A percentile compares a stretch with the other conserved stretches of the same genome.
These are phyloP conservation scores for Odontothrips loti DNA, from an alignment of 2,888 invertebrate genomes.

Conservation along the genomic window DNA sequence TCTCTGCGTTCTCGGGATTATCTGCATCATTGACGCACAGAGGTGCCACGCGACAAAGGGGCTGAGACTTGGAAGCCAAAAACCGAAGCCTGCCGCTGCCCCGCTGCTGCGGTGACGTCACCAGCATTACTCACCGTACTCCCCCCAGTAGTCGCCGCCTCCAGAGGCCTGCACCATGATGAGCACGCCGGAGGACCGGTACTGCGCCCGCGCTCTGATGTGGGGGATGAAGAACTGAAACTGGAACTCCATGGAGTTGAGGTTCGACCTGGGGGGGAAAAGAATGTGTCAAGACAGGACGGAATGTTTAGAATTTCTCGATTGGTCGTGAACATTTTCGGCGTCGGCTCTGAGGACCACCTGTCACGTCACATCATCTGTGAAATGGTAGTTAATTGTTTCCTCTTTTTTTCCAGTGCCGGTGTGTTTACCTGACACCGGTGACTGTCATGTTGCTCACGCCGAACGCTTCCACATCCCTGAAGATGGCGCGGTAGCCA, in stretches of 20 bases:
- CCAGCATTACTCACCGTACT: conserved; percentile 61
- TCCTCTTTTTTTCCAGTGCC: conserved; percentile 30
- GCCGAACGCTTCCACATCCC: conserved; percentile 73
- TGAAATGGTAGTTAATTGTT: no score
- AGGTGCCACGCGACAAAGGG: no score
- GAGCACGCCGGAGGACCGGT: conserved; percentile 74
- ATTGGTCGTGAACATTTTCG: no score
- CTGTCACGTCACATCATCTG: no score
- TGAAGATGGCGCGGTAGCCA: conserved; percentile 76
- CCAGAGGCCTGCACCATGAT: conserved; percentile 78
- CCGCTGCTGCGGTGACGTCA: no score
- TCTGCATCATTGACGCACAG: no score
- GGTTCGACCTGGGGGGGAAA: conserved; percentile 58
- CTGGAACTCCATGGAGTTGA: conserved; percentile 76
- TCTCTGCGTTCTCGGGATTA: no score
- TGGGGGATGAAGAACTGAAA: conserved; percentile 73
- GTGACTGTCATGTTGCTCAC: conserved; percentile 76
- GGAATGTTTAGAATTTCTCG: background rate
- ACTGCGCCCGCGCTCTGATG: conserved; percentile 72
- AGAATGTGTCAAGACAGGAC: background rate
- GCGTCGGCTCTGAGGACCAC: no score
- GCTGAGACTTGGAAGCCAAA: no score
- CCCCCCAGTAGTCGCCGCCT: conserved; percentile 85
- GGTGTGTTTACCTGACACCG: conserved; percentile 59
- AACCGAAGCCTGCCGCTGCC: no score